Conservation (phyloP, 2,888 invertebrate genomes). For the Hirtodrosophila confusa region DNA sequence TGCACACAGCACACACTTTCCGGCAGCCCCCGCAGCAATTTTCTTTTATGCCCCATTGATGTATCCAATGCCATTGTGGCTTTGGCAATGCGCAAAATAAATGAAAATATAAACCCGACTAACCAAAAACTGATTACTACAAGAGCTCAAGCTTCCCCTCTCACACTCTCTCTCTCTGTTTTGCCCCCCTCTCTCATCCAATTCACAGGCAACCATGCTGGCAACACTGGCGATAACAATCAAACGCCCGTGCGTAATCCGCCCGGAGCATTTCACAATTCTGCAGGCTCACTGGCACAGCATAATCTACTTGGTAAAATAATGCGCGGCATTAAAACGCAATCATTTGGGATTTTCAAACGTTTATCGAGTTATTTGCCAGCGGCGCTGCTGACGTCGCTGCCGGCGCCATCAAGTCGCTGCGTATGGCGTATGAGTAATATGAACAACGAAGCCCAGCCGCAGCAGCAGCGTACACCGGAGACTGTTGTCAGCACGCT, state of each 20-base stretch:
- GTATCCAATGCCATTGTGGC: constrained; percentile 57
- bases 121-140: constrained; percentile 76
- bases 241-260: constrained; percentile 84
- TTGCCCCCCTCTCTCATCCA: constrained; percentile 11
- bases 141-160: constrained; percentile 29
- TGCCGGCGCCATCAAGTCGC: constrained; percentile 37
- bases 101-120: constrained; percentile 77
- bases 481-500: constrained; percentile 67
- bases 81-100: constrained; percentile 65
- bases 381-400: constrained; percentile 53
- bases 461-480: constrained; percentile 47
- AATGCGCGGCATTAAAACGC: constrained; percentile 84
- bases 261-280: constrained; percentile 84
- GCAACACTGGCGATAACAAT: constrained; percentile 82
- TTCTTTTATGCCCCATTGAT: constrained; percentile 53
- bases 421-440: constrained; percentile 74
- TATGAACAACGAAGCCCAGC: constrained; percentile 57
- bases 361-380: constrained; percentile 82
- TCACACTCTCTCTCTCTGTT: constrained; percentile 5
- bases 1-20: constrained; percentile 50
- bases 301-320: constrained; percentile 82
- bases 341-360: constrained; percentile 83
- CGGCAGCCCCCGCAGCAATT: constrained; percentile 47
- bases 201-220: constrained; percentile 69
- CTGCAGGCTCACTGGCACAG: constrained; percentile 82